Evolutionary conservation across 2,888 invertebrate species (phyloP).

Genomic region (Drosophila formosana): DNA sequence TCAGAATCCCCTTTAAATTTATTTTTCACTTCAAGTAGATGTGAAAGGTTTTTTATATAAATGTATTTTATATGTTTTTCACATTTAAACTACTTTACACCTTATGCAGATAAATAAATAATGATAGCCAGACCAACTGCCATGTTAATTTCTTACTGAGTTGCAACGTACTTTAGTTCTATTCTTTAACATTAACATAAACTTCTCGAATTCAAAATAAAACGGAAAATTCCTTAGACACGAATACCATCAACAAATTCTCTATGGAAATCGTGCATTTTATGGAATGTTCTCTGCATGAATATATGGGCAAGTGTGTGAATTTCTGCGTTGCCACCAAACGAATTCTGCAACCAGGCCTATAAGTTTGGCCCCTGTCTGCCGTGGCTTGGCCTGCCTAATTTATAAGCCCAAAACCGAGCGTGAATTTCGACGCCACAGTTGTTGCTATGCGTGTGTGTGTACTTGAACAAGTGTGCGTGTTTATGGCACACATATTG

Average conservation of each 20-base stretch:
- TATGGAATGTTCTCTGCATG: conserved; percentile 44
- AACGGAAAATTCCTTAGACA: not conserved
- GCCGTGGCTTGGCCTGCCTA: conserved; percentile 52
- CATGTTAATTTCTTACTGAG: not conserved
- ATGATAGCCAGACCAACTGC: not conserved
- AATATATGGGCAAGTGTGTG: conserved; percentile 15
- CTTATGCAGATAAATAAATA: no score
- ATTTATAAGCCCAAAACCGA: conserved; percentile 73
- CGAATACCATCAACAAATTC: conserved; percentile 15
- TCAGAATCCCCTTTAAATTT: no score
- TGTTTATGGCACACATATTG: conserved; percentile 21
- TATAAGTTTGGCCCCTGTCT: conserved; percentile 31
- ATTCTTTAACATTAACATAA: not conserved
- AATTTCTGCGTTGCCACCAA: conserved; percentile 11
- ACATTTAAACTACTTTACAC: no score
- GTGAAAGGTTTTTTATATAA: not conserved
- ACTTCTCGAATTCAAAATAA: not conserved
- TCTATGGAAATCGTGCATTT: conserved; percentile 21
- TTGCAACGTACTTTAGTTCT: not conserved
- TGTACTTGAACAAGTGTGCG: conserved; percentile 27
- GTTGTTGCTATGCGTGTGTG: conserved; percentile 21
- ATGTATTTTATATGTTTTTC: not conserved
- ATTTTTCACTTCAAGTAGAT: no score
- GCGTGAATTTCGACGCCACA: conserved; percentile 51
- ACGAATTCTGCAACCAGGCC: conserved; percentile 28